Conservation (phyloP, 2,888 invertebrate species). For the Nomada goodeniana region DNA sequence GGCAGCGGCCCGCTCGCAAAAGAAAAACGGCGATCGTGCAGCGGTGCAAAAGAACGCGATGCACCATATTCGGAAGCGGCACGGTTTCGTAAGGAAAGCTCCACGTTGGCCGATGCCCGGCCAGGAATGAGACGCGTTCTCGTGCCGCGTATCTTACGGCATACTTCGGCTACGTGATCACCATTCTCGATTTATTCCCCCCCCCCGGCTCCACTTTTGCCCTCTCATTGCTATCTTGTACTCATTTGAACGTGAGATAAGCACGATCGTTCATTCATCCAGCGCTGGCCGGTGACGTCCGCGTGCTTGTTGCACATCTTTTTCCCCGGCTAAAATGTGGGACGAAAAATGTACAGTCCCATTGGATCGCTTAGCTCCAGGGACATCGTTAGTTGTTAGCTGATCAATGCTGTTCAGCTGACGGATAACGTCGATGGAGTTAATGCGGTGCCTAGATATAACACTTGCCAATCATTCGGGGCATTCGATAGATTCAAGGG, state of each 20-base stretch:
- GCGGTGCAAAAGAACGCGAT: slow-evolving; percentile 64
- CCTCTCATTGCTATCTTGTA: slow-evolving; percentile 41
- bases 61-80: slow-evolving; percentile 75
- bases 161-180: slow-evolving; percentile 76
- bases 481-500: slow-evolving; percentile 6
- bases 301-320: not conserved
- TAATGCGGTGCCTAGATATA: not conserved
- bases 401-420: slow-evolving; percentile 21
- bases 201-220: slow-evolving; percentile 23
- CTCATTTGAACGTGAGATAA: slow-evolving; percentile 53
- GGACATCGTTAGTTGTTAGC: not conserved
- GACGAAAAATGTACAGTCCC: slow-evolving; percentile 29
- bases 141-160: slow-evolving; percentile 68
- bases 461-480: slow-evolving; percentile 21
- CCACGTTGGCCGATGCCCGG: slow-evolving; percentile 46
- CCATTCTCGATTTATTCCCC: slow-evolving; percentile 69
- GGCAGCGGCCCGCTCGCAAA: slow-evolving; percentile 2
- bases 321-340: slow-evolving; percentile 10
- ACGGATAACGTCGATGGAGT: slow-evolving; percentile 1
- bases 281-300: slow-evolving; percentile 27
- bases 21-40: slow-evolving; percentile 50
- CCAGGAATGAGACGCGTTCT: slow-evolving; percentile 61
- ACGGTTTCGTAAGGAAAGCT: slow-evolving; percentile 68
- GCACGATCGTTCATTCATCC: slow-evolving; percentile 65
- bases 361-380: not conserved